Base-by-base conservation (phyloP, 2,797 vertebrate genomes). In the Argentina silus region DNA sequence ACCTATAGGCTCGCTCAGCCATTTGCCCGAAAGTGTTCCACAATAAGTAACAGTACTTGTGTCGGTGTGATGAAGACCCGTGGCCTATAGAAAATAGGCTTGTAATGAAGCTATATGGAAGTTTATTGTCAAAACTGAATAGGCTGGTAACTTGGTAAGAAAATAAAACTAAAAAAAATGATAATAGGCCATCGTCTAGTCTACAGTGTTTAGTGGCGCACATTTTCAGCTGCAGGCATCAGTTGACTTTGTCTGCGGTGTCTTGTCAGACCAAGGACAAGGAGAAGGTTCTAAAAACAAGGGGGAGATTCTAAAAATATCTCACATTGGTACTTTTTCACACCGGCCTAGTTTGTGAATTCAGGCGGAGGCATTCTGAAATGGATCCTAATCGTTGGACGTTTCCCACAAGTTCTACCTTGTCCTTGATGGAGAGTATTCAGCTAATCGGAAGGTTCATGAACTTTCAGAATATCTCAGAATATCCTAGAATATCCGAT, bases 251-350 rank as follows among this genome's bases (percentile, higher is more conserved):
- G 55, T 56, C 17, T 56, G n/a, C n/a, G n/a, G 17, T 19, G n/a
- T 56, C 15, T 62, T 62, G 15, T 62, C 36, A 62, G 36, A 44
- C 36, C 36, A 8, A 43, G 9, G 1, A 17, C 15, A 62, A 62
- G 15, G 36, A 62, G 6, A 62, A 14, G 1, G 5, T 51, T 12
- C 50, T 36, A 36, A 4, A 36, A 36, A 36, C 27, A 36, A 36
- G 27, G 19, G 19, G 19, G 19, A 57, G 19, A 62, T 15, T 69
- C 81, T 80, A 78, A 73, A 81, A 77, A 76, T 81, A 75, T 63
- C 23, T 67, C 59, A 68, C 14, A 43, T 14, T 57, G 7, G 7
- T 10, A 14, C 17, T 47, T 14, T 47, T 47, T 23, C 59, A 17
- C 44, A 45, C 53, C 48, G 67, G 65, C 67, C 36, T 11, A 21